Base-by-base conservation (phyloP, 2,888 invertebrate genomes). In the Drosophila nigricruria region DNA sequence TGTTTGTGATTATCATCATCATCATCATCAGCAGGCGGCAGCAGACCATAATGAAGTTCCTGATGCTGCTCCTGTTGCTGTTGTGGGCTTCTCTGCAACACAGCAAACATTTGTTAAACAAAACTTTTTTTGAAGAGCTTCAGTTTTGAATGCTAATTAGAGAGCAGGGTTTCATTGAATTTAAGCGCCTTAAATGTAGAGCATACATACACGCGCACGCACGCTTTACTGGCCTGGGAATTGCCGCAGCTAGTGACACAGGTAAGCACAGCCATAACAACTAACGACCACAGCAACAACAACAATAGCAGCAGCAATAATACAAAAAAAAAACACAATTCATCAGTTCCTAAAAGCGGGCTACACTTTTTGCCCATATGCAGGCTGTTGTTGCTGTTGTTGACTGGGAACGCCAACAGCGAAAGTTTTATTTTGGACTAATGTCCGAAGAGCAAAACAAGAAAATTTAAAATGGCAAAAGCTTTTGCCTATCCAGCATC, bases 1-100 rank as follows among this genome's bases (percentile, higher is more conserved):
- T 76, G 73, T 70, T 81, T 69, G 75, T 74, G 81, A 85, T 84
- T 80, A 87, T 82, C 78, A 86, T 86, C 83, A 87, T 82, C 78
- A 86, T 85, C 86, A 77, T 67, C 87, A 78, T 63, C 77, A 76
- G 73, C 78, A 77, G 72, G 61, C 65, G 69, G 62, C 42, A 65
- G 32, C 32, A 50, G 50, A 16, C 52, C 20, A 77, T 77, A 65
- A 80, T 82, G 80, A 76, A 74, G 66, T 72, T 81, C 49, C 50
- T 62, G 40, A 20, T 54, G 47, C 30, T 63, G 47, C 16, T 54
- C 34, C 27, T 72, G 65, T 30, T 74, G 53, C 62, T 63, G 18
- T 57, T 62, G 57, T 62, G 75, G 75, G 79, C 70, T 79, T 70
- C 49, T 52, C 61, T 65, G 62, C 77, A 67, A 69, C 65, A 72